phyloP scores from a whole-genome alignment of 2,888 invertebrate species.

The Charanyca ferruginea region DNA sequence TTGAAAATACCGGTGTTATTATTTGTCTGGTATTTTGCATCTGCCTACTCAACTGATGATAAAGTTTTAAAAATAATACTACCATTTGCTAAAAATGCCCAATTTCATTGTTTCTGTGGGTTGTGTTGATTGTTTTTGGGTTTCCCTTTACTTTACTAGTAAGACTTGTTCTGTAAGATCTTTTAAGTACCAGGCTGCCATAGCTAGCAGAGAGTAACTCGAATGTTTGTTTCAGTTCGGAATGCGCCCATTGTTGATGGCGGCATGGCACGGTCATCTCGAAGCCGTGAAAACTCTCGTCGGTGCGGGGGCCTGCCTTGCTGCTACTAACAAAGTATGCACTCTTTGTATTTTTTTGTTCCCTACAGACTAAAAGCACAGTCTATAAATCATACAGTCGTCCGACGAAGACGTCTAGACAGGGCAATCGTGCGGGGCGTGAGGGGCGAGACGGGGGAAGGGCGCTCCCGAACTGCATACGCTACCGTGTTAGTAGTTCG shows the following conservation, averaged over 20 bases:
- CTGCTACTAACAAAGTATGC: constrained; percentile 93
- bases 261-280: constrained; percentile 94
- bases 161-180: constrained; percentile 15
- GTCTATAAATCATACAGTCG: too few species aligned
- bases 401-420: too few species aligned
- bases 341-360: constrained; percentile 43
- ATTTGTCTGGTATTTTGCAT: constrained; percentile 1
- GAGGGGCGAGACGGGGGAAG: too few species aligned
- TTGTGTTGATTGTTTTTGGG: not conserved
- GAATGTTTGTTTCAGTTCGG: constrained; percentile 90
- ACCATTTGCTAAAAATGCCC: not conserved
- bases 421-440: too few species aligned
- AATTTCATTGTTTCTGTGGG: not conserved
- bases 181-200: constrained; percentile 60
- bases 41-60: not conserved
- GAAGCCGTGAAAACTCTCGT: constrained; percentile 93
- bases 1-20: not conserved
- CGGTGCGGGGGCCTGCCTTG: constrained; percentile 93
- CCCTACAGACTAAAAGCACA: too few species aligned
- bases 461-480: too few species aligned
- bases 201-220: constrained; percentile 35
- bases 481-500: too few species aligned
- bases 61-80: too few species aligned
- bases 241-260: constrained; percentile 94
- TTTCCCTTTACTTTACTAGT: not conserved